Conservation (phyloP, 2,888 invertebrate genomes). For the Fragum sueziense region DNA sequence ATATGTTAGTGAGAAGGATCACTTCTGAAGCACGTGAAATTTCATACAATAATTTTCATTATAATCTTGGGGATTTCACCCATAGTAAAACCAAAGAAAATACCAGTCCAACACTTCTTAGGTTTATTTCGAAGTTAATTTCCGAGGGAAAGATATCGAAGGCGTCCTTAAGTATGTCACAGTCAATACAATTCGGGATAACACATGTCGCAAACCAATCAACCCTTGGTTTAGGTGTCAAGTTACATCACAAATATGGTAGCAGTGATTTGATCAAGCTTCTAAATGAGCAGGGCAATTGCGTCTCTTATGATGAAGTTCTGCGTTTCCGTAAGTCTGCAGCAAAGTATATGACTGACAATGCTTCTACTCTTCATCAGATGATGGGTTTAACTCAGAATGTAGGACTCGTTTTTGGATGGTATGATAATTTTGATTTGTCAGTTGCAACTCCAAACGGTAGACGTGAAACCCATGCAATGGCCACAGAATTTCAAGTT, state of each 20-base stretch:
- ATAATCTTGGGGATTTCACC: not conserved
- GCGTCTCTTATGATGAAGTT: conserved; percentile 28
- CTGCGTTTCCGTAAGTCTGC: conserved; percentile 5
- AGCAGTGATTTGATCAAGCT: conserved; percentile 28
- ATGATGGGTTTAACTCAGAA: conserved; percentile 20
- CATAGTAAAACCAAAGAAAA: not conserved
- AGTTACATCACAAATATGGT: conserved; percentile 37
- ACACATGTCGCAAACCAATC: conserved; percentile 7
- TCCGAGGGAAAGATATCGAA: conserved; percentile 9
- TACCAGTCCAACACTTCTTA: not conserved
- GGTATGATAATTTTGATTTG: conserved; percentile 33
- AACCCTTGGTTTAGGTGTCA: conserved; percentile 11
- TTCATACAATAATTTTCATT: not conserved
- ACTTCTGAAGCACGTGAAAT: not conserved
- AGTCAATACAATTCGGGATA: conserved; percentile 12
- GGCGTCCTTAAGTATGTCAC: conserved; percentile 16
- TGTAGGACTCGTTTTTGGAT: conserved; percentile 13
- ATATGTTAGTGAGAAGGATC: not conserved
- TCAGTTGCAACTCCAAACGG: conserved; percentile 20
- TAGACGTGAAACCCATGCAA: conserved; percentile 30
- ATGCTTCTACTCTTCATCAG: conserved; percentile 20
- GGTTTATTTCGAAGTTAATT: not conserved
- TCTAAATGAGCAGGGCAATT: conserved; percentile 28
- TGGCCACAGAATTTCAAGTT: conserved; percentile 32
- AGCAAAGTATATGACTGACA: conserved; percentile 19